Evolutionary conservation across 2,888 invertebrate species (phyloP).

Genomic region (Monoplex corrugatus): DNA sequence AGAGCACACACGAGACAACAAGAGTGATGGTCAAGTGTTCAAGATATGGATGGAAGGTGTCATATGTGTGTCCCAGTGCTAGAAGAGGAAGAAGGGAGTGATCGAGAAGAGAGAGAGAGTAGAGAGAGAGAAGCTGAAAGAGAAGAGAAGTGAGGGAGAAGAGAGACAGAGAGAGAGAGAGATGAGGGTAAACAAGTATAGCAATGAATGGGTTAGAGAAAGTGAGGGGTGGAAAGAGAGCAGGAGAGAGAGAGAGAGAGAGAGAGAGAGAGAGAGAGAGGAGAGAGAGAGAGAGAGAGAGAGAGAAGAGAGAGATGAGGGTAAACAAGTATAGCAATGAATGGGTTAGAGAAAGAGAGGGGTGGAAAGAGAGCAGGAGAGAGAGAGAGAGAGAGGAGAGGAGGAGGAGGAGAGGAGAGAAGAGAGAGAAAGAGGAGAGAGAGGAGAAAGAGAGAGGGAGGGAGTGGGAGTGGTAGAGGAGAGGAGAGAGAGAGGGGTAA

Average conservation of each 20-base stretch:
- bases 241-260: not conserved
- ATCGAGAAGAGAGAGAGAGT: constrained; percentile 21
- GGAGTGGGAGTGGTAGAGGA: constrained; percentile 6
- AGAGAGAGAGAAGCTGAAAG: too few relatives aligned
- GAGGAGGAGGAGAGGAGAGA: constrained; percentile 27
- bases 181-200: not conserved
- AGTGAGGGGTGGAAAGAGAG: not conserved
- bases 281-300: not conserved
- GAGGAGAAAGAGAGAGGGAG: not conserved
- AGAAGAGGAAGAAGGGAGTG: too few relatives aligned
- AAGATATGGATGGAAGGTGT: too few relatives aligned
- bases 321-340: too few relatives aligned
- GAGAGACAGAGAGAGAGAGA: not conserved
- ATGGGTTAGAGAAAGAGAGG: too few relatives aligned
- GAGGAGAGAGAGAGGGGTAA: not conserved
- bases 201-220: not conserved
- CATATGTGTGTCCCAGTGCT: too few relatives aligned
- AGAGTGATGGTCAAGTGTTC: too few relatives aligned
- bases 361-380: constrained; percentile 41
- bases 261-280: constrained; percentile 9
- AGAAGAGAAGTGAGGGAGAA: too few relatives aligned
- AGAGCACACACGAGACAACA: too few relatives aligned
- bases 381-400: not conserved
- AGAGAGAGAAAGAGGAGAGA: constrained; percentile 14
- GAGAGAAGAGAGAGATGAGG: not conserved